These are phyloP conservation scores for Nyctibius bracteatus DNA, from an alignment of 2,113 vertebrate genomes.

Conservation along the genomic window DNA sequence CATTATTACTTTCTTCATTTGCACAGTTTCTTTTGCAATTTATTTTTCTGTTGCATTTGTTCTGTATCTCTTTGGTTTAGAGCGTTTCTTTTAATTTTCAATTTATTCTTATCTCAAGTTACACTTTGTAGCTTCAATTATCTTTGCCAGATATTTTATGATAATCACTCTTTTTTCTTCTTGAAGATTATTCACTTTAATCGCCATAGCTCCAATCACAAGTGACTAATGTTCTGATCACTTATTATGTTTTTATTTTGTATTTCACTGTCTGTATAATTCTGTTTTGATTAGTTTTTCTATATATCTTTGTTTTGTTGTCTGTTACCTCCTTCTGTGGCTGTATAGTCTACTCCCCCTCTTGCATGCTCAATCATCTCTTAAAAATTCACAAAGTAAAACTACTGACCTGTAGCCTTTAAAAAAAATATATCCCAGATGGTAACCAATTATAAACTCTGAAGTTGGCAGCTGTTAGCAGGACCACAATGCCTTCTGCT, in stretches of 20 bases:
- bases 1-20: neutral
- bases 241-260: neutral
- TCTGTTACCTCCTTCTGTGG: neutral
- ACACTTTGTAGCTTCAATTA: neutral
- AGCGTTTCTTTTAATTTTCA: neutral
- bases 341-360: neutral
- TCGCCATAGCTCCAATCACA: neutral
- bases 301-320: neutral
- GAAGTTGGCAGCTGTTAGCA: constrained; percentile 3
- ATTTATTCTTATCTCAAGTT: neutral
- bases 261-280: neutral
- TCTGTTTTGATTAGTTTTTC: neutral
- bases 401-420: neutral
- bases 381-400: neutral
- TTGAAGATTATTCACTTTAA: neutral
- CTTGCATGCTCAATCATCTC: neutral
- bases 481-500: neutral
- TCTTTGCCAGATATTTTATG: neutral
- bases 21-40: neutral
- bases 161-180: neutral
- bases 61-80: neutral
- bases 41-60: neutral
- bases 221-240: neutral
- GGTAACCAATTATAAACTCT: neutral
- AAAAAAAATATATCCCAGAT: neutral